Evolutionary conservation across 2,113 vertebrate species (phyloP).

Genomic region (Phocoena phocoena): DNA sequence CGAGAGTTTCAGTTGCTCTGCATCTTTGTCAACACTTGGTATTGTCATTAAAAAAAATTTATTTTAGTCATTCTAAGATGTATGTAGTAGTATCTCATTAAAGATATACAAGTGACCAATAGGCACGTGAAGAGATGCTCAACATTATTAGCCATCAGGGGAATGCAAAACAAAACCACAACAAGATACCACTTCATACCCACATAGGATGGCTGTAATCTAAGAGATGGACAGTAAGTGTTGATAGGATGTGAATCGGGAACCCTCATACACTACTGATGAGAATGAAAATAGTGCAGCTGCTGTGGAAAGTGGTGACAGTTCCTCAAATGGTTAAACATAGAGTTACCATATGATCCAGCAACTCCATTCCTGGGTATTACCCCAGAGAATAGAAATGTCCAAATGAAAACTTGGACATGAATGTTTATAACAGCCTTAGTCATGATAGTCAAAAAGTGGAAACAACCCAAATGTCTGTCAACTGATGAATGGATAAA

Average conservation of each 20-base stretch:
- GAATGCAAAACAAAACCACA: slow-evolving; percentile 30
- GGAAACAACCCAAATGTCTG: not conserved
- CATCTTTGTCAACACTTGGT: not conserved
- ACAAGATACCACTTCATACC: not conserved
- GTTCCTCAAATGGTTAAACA: not conserved
- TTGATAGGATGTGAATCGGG: not conserved
- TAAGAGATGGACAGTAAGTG: not conserved
- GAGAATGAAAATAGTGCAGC: not conserved
- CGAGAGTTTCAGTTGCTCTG: not conserved
- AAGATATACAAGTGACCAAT: not conserved
- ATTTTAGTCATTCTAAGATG: slow-evolving; percentile 8
- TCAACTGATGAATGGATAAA: not conserved
- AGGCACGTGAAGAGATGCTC: not conserved
- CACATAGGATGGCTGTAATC: not conserved
- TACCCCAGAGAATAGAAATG: slow-evolving; percentile 21
- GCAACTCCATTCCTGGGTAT: not conserved
- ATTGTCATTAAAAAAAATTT: not conserved
- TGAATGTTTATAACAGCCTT: not conserved
- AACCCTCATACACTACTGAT: not conserved
- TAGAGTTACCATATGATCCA: not conserved
- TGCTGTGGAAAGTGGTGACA: not conserved
- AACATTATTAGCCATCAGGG: not conserved
- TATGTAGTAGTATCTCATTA: not conserved
- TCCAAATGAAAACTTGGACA: not conserved
- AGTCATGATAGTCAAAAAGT: not conserved